Evolutionary conservation across 2,113 vertebrate species (phyloP).

Genomic region (Amphilophus citrinellus): DNA sequence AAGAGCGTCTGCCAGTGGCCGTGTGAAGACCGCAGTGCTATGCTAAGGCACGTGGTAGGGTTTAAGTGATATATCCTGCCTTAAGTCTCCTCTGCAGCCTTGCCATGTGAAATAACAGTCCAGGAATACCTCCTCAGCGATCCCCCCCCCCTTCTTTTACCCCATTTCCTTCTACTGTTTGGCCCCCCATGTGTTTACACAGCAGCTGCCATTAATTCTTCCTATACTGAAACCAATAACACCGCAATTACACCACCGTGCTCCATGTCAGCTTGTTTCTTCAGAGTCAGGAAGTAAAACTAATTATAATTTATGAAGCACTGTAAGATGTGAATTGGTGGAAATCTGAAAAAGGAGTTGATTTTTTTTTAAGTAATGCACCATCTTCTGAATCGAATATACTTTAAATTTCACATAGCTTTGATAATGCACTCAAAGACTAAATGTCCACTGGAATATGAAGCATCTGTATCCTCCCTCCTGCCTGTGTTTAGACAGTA

Average conservation of each 20-base stretch:
- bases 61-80: constrained; percentile 79
- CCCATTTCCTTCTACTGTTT: constrained; percentile 42
- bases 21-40: constrained; percentile 48
- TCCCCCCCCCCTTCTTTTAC: constrained; percentile 5
- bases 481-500: constrained; percentile 54
- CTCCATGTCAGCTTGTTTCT: background rate
- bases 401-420: background rate
- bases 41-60: constrained; percentile 72
- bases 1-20: constrained; percentile 51
- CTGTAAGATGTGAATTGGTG: background rate
- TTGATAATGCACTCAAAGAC: background rate
- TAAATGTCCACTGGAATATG: background rate
- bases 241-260: background rate
- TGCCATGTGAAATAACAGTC: constrained; percentile 79
- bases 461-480: constrained; percentile 10
- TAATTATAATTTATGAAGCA: background rate
- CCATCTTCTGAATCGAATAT: background rate
- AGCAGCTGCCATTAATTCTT: constrained; percentile 49
- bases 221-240: constrained; percentile 21
- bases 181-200: constrained; percentile 28
- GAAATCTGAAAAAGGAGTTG: too few species aligned
- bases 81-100: constrained; percentile 68
- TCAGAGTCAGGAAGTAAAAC: background rate
- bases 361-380: background rate
- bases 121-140: constrained; percentile 68